A percentile compares a stretch with the other conserved stretches of the same genome.
Conservation (phyloP, 1,140 invertebrate genomes). For the Drosophila melanica region DNA sequence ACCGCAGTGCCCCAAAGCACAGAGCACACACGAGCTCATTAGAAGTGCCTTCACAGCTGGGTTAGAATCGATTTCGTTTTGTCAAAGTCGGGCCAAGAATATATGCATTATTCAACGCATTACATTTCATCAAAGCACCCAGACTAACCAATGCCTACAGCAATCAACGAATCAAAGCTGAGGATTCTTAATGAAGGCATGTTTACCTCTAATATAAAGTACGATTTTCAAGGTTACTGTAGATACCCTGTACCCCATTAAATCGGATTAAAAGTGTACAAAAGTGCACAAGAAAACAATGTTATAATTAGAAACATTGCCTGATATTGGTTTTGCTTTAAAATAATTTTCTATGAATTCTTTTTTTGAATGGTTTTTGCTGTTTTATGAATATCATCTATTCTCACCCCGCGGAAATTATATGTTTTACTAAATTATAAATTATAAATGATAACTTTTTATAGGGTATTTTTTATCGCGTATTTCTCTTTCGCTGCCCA, state of each 20-base stretch:
- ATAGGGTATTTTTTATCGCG: background rate
- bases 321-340: too few species aligned
- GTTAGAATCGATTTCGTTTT: constrained; percentile 17
- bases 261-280: too few species aligned
- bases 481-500: background rate
- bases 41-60: constrained; percentile 6
- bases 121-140: background rate
- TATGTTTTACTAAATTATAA: too few species aligned
- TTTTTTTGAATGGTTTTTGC: too few species aligned
- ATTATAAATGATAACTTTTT: too few species aligned
- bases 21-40: constrained; percentile 18
- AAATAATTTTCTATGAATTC: too few species aligned
- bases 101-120: background rate
- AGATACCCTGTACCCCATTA: too few species aligned
- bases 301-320: too few species aligned
- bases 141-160: background rate
- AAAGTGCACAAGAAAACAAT: too few species aligned
- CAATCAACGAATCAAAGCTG: background rate
- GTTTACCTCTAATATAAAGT: background rate
- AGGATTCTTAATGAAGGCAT: background rate
- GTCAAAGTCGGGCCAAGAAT: background rate
- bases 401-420: too few species aligned
- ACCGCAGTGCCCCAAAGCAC: constrained; percentile 11
- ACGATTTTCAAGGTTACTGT: background rate
- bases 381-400: too few species aligned